Percentiles rank a stretch among this genome's conserved stretches.
phyloP scores from a whole-genome alignment of 2,797 vertebrate genomes.

The Kryptopterus vitreolus region DNA sequence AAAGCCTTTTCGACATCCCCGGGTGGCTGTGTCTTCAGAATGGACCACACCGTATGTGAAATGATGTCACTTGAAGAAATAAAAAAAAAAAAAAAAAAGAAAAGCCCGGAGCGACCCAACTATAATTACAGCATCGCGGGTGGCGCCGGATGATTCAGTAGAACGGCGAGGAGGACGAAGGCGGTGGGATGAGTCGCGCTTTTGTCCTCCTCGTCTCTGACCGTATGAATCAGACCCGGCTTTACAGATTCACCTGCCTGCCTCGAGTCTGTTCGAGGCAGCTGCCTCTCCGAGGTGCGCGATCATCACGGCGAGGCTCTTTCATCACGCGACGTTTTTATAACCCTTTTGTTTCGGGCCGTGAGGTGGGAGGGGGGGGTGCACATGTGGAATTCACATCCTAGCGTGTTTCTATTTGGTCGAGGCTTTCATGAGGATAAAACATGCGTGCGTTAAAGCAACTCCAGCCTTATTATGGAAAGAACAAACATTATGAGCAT shows the following conservation, averaged over 20 bases:
- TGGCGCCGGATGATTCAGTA: constrained; percentile 27
- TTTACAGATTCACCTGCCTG: constrained; percentile 19
- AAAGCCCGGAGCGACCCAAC: constrained; percentile 1
- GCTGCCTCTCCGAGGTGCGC: not conserved
- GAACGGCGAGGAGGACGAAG: constrained; percentile 6
- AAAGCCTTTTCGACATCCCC: constrained; percentile 7
- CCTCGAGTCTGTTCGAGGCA: constrained; percentile 17
- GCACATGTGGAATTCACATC: constrained; percentile 10
- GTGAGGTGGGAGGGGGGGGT: no score
- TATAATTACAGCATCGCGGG: constrained; percentile 26
- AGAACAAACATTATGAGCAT: no score
- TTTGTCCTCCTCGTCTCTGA: constrained; percentile 28
- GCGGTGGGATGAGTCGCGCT: constrained; percentile 8
- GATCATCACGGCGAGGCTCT: not conserved
- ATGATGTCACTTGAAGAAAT: constrained; percentile 4
- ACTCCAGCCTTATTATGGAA: no score
- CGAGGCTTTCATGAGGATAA: not conserved
- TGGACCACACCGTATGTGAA: constrained; percentile 19
- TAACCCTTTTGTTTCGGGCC: not conserved
- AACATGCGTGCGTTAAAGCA: not conserved
- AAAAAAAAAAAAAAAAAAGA: no score
- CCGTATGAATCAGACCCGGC: constrained; percentile 30
- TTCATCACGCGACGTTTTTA: not conserved
- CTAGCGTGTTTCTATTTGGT: not conserved
- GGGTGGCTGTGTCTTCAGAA: not conserved